These are phyloP conservation scores for Metopolophium dirhodum DNA, from an alignment of 1,140 invertebrate genomes.

Conservation along the genomic window DNA sequence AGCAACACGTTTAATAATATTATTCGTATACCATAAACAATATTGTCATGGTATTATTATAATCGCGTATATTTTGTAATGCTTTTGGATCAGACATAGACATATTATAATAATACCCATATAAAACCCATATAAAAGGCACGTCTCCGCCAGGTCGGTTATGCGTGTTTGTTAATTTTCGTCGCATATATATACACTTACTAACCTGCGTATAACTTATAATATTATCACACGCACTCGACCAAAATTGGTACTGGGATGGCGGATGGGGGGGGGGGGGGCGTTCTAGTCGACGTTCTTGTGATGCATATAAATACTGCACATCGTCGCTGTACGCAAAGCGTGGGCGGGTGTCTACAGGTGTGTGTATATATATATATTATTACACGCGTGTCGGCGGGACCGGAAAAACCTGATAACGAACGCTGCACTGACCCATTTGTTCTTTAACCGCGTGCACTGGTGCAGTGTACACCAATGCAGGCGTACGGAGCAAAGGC, in stretches of 20 bases:
- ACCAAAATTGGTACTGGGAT: too few species aligned
- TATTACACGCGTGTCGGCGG: neutral
- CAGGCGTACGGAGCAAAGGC: conserved; percentile 18
- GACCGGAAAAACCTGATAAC: conserved; percentile 56
- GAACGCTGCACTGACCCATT: conserved; percentile 42
- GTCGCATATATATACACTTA: neutral
- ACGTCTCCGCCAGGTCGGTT: neutral
- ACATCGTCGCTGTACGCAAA: neutral
- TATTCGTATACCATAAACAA: neutral
- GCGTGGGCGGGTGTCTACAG: neutral
- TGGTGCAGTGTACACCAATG: neutral
- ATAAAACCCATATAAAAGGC: neutral
- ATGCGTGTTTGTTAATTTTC: neutral
- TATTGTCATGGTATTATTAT: neutral
- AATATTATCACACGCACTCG: neutral
- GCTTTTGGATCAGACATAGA: neutral
- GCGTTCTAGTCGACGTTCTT: neutral
- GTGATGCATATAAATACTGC: neutral
- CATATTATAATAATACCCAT: too few species aligned
- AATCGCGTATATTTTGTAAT: neutral
- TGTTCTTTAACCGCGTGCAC: conserved; percentile 1
- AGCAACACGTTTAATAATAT: neutral
- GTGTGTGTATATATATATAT: neutral
- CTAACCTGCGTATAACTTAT: neutral
- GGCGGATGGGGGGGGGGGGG: too few species aligned